phyloP scores from a whole-genome alignment of 2,797 vertebrate genomes.

The Pogonophryne albipinna region DNA sequence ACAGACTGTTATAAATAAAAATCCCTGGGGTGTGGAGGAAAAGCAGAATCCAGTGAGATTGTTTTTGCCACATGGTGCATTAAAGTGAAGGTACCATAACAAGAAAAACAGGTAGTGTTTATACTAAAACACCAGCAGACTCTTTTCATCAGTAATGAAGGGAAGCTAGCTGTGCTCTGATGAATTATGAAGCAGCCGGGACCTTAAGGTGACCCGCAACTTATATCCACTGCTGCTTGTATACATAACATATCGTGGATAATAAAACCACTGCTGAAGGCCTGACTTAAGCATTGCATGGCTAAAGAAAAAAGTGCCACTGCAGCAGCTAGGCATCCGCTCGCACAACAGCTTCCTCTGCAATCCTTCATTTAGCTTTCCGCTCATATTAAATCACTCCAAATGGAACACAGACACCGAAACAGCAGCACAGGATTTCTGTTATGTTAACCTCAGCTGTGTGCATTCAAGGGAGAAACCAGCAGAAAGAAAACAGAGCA shows the following conservation, averaged over 20 bases:
- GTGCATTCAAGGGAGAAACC: conserved; percentile 22
- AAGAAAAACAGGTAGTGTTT: conserved; percentile 31
- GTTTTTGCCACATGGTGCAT: conserved; percentile 24
- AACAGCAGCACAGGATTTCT: conserved; percentile 29
- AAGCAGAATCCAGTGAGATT: conserved; percentile 22
- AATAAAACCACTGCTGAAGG: conserved; percentile 48
- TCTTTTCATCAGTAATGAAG: conserved; percentile 36
- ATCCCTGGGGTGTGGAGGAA: conserved; percentile 10
- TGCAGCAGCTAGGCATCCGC: conserved; percentile 47
- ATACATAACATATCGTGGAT: conserved; percentile 55
- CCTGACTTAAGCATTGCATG: conserved; percentile 50
- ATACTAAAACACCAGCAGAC: conserved; percentile 20
- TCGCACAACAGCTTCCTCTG: conserved; percentile 56
- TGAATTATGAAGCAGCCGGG: conserved; percentile 47
- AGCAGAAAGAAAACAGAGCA: background rate
- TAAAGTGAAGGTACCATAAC: conserved; percentile 26
- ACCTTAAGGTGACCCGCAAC: conserved; percentile 51
- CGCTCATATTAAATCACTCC: conserved; percentile 57
- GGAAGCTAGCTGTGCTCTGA: conserved; percentile 18
- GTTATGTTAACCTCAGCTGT: conserved; percentile 22
- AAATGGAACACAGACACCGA: conserved; percentile 23
- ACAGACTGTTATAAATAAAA: conserved; percentile 16
- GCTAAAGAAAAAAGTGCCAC: conserved; percentile 52
- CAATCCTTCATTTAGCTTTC: conserved; percentile 60
- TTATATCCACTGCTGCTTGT: conserved; percentile 49